Evolutionary conservation across 2,113 vertebrate species (phyloP).

Genomic region (Ascaphus truei): DNA sequence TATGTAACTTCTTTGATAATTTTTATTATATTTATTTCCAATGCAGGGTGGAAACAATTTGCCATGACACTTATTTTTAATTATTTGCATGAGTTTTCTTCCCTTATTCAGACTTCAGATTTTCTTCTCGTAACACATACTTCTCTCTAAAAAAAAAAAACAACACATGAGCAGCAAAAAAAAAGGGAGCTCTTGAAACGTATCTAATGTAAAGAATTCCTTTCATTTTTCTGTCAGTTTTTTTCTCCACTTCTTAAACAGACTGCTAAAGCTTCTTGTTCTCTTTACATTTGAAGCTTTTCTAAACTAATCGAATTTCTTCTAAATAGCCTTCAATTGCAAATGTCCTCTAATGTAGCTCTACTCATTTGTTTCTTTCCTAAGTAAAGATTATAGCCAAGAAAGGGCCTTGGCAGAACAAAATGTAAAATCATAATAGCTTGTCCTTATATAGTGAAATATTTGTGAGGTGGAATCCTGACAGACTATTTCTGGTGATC

Average conservation of each 20-base stretch:
- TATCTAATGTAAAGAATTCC: constrained; percentile 37
- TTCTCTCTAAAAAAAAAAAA: constrained; percentile 23
- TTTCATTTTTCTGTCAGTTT: constrained; percentile 39
- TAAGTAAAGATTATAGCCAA: not conserved
- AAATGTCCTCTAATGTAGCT: constrained; percentile 28
- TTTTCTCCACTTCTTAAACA: constrained; percentile 17
- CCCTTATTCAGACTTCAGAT: constrained; percentile 24
- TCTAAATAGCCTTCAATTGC: constrained; percentile 43
- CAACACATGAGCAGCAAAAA: constrained; percentile 34
- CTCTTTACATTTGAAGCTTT: constrained; percentile 33
- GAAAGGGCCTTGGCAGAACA: not conserved
- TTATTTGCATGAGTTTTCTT: constrained; percentile 19
- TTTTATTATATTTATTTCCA: not conserved
- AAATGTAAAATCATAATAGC: not conserved
- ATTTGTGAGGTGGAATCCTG: too few relatives aligned
- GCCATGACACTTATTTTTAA: constrained; percentile 17
- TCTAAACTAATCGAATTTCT: constrained; percentile 40
- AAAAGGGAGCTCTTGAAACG: constrained; percentile 38
- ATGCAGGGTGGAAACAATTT: not conserved
- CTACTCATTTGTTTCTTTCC: constrained; percentile 13
- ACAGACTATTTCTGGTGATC: too few relatives aligned
- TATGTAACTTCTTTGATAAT: constrained; percentile 22
- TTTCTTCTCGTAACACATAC: constrained; percentile 32
- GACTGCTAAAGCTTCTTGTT: not conserved
- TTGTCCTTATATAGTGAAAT: too few relatives aligned